phyloP scores from a whole-genome alignment of 2,113 vertebrate species.

The Calyptommatus sinebrachiatus region DNA sequence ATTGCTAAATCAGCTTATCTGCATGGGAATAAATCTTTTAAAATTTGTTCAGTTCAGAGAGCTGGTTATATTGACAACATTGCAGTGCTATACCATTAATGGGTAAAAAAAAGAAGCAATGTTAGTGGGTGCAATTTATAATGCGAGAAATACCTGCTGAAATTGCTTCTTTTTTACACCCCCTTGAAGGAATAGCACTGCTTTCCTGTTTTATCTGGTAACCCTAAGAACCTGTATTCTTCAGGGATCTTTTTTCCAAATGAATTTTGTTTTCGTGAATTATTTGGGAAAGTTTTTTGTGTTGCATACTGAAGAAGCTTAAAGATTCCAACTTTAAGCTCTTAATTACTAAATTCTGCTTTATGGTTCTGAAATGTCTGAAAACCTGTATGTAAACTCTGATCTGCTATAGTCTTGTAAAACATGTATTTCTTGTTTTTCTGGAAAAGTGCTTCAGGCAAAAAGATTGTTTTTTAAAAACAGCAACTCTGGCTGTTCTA shows the following conservation, averaged over 20 bases:
- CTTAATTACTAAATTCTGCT: conserved; percentile 33
- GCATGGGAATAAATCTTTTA: conserved; percentile 20
- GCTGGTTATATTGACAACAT: background rate
- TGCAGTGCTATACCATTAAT: no score
- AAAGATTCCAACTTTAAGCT: background rate
- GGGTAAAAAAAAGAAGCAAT: no score
- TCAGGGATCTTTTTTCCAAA: no score
- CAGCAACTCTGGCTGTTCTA: background rate
- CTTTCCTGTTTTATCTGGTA: background rate
- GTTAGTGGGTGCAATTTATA: no score
- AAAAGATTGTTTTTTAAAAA: conserved; percentile 58
- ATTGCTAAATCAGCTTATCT: conserved; percentile 34
- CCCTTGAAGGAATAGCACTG: no score
- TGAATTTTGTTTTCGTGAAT: background rate
- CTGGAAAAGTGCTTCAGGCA: conserved; percentile 47
- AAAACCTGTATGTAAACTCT: conserved; percentile 14
- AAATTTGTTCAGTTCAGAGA: conserved; percentile 12
- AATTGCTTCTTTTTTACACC: no score
- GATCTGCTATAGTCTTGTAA: conserved; percentile 26
- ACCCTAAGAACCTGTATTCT: conserved; percentile 8
- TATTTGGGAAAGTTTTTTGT: background rate
- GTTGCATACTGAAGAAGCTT: background rate
- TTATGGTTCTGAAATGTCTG: conserved; percentile 19
- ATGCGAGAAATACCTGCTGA: no score
- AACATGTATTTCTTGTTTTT: conserved; percentile 58